Conservation (phyloP, 2,888 invertebrate genomes). For the Anaspis maculata region DNA sequence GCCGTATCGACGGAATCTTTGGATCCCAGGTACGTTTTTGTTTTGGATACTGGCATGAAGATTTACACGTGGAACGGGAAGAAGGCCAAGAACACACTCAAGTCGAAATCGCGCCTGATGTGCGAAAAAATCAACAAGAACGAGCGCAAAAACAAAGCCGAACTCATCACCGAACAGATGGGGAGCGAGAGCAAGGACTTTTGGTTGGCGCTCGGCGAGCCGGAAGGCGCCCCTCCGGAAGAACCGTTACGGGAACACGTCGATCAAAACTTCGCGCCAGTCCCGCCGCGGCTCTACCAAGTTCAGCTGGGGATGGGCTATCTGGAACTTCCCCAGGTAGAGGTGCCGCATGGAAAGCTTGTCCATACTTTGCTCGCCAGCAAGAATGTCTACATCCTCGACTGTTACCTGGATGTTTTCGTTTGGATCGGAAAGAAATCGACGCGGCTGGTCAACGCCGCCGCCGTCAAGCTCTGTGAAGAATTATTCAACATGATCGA, state of each 20-base stretch:
- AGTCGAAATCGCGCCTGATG: conserved; percentile 81
- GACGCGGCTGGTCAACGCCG: conserved; percentile 86
- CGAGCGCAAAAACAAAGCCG: conserved; percentile 91
- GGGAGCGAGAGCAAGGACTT: conserved; percentile 79
- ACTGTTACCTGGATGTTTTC: conserved; percentile 88
- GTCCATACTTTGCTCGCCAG: conserved; percentile 73
- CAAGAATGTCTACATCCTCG: conserved; percentile 92
- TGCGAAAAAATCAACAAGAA: conserved; percentile 98
- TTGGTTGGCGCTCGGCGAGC: conserved; percentile 64
- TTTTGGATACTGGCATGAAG: conserved; percentile 77
- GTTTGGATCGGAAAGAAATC: conserved; percentile 99
- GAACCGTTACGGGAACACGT: conserved; percentile 60
- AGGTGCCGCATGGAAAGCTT: conserved; percentile 67
- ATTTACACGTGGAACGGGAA: conserved; percentile 91
- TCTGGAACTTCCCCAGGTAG: conserved; percentile 91
- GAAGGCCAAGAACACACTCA: conserved; percentile 77
- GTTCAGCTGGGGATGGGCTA: conserved; percentile 98
- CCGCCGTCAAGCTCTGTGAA: conserved; percentile 93
- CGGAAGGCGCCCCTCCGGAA: conserved; percentile 45
- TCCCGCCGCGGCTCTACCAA: conserved; percentile 76
- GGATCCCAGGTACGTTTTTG: conserved; percentile 86
- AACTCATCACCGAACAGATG: conserved; percentile 75
- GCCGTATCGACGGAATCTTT: conserved; percentile 60
- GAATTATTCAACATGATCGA: conserved; percentile 94
- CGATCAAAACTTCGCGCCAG: conserved; percentile 54